Evolutionary conservation across 2,888 invertebrate species (phyloP), one percentile per base, ranked within the genome.

Genomic region (Trissonchulus latispiculum): DNA sequence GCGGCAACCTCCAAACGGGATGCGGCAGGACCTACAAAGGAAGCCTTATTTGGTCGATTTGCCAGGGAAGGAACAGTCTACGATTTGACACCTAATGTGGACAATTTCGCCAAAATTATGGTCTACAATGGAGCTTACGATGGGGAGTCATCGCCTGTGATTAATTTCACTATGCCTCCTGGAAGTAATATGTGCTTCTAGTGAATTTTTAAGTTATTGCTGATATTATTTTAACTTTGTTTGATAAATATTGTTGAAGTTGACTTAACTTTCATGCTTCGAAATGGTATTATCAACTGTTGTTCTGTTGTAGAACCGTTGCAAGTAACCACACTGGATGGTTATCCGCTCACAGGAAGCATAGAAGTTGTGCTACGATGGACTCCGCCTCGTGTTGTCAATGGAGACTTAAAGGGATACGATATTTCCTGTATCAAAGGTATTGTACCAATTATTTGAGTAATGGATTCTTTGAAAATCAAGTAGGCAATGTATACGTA

Each of bases 371-470:
- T 90, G 76, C 86, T 96, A 28, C 88, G 88, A 36, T 99, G 99
- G 99, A 90, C 91, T 80, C 90, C 89, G 80, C 99, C 99, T 0
- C 87, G 90, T 62, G 90, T 92, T 81, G 90, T 92, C 15, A 99
- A 99, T 84, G 99, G 99, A 35, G 88, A 89, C 74, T 85, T 99
- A 0, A 91, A 90, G 0, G 95, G 95, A 1, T 99, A 96, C 85
- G 90, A 90, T 82, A 90, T 97, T 78, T 92, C 90, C 83, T 95
- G 92, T 84, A 90, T 91, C 81, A 88, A 89, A 76, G 84, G 85
- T 82, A 77, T 8, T n/a, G n/a, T n/a, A n/a, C n/a, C n/a, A n/a
- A n/a, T n/a, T n/a, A n/a, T n/a, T n/a, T n/a, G n/a, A n/a, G n/a
- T n/a, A n/a, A n/a, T n/a, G n/a, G n/a, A n/a, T n/a, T n/a, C n/a